Percentiles rank a stretch among this genome's conserved stretches.
Conservation (phyloP, 35 echinoderm and acorn worm genomes). For the Ptychodera flava region DNA sequence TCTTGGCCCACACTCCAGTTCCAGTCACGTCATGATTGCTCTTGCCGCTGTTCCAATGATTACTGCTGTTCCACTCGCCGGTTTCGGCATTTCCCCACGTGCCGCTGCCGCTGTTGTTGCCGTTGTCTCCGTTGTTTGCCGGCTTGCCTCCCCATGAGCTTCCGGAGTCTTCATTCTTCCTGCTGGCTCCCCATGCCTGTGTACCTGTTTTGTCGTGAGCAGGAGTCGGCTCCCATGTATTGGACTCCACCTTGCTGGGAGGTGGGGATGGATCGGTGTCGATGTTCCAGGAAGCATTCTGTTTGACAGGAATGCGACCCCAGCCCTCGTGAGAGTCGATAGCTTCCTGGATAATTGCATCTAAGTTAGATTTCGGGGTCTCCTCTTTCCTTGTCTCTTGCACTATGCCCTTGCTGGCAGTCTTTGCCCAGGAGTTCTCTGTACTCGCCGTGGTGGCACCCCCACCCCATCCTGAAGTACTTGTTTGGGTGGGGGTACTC, state of each 20-base stretch:
- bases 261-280: constrained; percentile 4
- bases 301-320: constrained; percentile 68
- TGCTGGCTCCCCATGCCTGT: constrained; percentile 27
- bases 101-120: background rate
- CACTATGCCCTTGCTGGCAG: constrained; percentile 7
- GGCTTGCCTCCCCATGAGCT: constrained; percentile 27
- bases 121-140: background rate
- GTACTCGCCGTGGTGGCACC: background rate
- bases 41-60: background rate
- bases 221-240: constrained; percentile 14
- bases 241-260: constrained; percentile 14
- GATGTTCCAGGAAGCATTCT: constrained; percentile 51
- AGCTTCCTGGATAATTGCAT: constrained; percentile 4
- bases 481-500: background rate
- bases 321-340: constrained; percentile 28
- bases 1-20: background rate
- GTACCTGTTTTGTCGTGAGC: constrained; percentile 31
- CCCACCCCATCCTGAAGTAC: constrained; percentile 6
- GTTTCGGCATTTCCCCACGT: background rate
- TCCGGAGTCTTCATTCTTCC: background rate
- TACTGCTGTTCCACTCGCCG: background rate
- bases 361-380: background rate
- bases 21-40: background rate
- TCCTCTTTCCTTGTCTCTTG: background rate
- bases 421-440: background rate